Evolutionary conservation across 2,888 invertebrate species (phyloP).

Genomic region (Drosophila cyrtoloma): DNA sequence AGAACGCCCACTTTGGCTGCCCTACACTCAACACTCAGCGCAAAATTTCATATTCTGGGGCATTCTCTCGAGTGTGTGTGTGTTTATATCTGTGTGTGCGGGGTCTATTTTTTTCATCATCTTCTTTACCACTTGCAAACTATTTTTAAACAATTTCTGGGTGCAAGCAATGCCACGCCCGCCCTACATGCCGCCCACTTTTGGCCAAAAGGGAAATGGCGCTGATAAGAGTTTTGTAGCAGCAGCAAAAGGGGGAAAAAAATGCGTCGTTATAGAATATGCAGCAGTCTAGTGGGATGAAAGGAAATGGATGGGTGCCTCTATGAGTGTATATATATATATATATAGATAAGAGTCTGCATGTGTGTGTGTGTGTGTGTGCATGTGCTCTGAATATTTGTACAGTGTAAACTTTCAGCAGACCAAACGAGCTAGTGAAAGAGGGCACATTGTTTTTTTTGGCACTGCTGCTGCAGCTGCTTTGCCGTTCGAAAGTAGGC

Average conservation of each 20-base stretch:
- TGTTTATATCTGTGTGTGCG: background rate
- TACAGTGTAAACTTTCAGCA: constrained; percentile 58
- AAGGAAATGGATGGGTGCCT: constrained; percentile 47
- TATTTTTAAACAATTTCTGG: constrained; percentile 72
- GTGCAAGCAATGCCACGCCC: constrained; percentile 44
- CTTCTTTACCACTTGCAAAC: constrained; percentile 61
- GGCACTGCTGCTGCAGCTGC: constrained; percentile 14
- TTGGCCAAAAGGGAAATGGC: constrained; percentile 68
- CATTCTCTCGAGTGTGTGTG: constrained; percentile 33
- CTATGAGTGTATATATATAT: constrained; percentile 21
- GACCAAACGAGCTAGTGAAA: constrained; percentile 8
- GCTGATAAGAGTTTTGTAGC: constrained; percentile 69
- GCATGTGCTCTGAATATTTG: constrained; percentile 57
- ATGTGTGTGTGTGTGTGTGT: constrained; percentile 17
- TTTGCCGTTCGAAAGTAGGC: constrained; percentile 52
- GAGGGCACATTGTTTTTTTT: constrained; percentile 51
- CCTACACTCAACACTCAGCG: constrained; percentile 41
- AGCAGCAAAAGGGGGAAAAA: constrained; percentile 48
- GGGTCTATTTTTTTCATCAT: constrained; percentile 50
- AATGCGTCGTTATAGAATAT: constrained; percentile 67
- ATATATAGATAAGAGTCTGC: background rate
- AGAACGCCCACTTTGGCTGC: constrained; percentile 36
- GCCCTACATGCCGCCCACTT: constrained; percentile 35
- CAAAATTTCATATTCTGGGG: constrained; percentile 64
- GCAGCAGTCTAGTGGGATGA: constrained; percentile 44